Percentiles rank a stretch among this genome's conserved stretches.
These are phyloP conservation scores for Tyto alba DNA, from an alignment of 2,113 vertebrate species.

Conservation along the genomic window DNA sequence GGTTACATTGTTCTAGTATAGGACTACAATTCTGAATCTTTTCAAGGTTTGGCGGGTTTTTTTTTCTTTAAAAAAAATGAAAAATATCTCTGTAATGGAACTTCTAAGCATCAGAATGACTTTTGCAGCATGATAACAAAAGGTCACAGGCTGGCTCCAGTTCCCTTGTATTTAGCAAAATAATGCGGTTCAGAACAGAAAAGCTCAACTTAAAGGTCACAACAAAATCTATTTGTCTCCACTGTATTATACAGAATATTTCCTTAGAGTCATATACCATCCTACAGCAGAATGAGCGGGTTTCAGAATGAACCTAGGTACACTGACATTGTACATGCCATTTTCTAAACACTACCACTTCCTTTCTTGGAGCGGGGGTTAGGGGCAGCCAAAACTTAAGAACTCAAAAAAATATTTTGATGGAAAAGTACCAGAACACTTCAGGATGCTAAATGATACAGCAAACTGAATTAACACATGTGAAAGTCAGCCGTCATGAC, in stretches of 20 bases:
- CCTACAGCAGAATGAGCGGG: not conserved
- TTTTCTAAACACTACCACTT: not conserved
- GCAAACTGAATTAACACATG: not conserved
- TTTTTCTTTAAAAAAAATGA: not conserved
- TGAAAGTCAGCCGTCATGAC: not conserved
- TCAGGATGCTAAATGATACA: not conserved
- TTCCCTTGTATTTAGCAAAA: slow-evolving; percentile 62
- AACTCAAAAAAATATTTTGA: not conserved
- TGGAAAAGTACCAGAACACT: not conserved
- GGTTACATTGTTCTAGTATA: not conserved
- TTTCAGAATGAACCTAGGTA: slow-evolving; percentile 4
- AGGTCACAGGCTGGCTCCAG: slow-evolving; percentile 63
- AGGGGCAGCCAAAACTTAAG: not conserved
- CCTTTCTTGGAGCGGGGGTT: accelerated
- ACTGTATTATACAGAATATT: slow-evolving; percentile 50
- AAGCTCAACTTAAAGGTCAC: slow-evolving; percentile 74
- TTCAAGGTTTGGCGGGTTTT: not conserved
- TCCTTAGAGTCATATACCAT: slow-evolving; percentile 38
- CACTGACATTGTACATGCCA: not conserved
- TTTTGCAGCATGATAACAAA: slow-evolving; percentile 60
- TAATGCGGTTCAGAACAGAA: slow-evolving; percentile 61
- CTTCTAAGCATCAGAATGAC: slow-evolving; percentile 44
- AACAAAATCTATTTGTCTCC: slow-evolving; percentile 60
- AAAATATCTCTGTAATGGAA: slow-evolving; percentile 18
- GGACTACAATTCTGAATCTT: not conserved